Evolutionary conservation across 2,888 invertebrate genomes (phyloP), one percentile per base, ranked within the genome.

Genomic region (Hermaeophaga mercurialis): DNA sequence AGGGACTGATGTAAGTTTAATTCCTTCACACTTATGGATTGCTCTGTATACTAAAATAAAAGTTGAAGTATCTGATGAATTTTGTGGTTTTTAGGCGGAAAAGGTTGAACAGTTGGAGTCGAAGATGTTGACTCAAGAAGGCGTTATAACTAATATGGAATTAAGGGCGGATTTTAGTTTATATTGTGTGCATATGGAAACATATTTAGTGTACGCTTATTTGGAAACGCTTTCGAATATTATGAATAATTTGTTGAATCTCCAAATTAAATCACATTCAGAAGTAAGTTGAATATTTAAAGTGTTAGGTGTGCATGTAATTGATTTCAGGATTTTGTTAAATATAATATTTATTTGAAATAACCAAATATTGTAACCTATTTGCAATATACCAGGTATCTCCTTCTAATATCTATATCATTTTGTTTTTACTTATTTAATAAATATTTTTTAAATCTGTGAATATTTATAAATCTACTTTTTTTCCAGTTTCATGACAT

Each of bases 131-230:
- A 81, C 83, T 0, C 85, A 85, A 73, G 85, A 85, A 64, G 83
- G 80, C 39, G 81, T 85, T 8, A 84, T 85, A 54, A 81, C 83
- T 0, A 84, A 83, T 54, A 81, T 85, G 62, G 84, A 84, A 66
- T 70, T 84, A 38, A 78, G 85, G 61, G 83, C 83, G 56, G 82
- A 83, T 38, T 85, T 84, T 68, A 85, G 84, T 54, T 75, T 85
- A 38, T 82, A 84, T 66, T 85, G 85, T 71, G 79, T 85, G 12
- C 81, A 84, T 64, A 80, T 84, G 79, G 85, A 85, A 69, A 85
- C 85, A 0, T 83, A 84, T 63, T 73, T 85, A 31, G 84, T 84
- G 3, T 83, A 83, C 63, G 80, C 82, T 2, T 83, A 85, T 73
- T 76, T 85, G 53, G 83, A 83, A 69, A 82, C 84, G 34, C 75